These are phyloP conservation scores for Cotesia typhae DNA, from an alignment of 1,140 invertebrate genomes.

Conservation along the genomic window DNA sequence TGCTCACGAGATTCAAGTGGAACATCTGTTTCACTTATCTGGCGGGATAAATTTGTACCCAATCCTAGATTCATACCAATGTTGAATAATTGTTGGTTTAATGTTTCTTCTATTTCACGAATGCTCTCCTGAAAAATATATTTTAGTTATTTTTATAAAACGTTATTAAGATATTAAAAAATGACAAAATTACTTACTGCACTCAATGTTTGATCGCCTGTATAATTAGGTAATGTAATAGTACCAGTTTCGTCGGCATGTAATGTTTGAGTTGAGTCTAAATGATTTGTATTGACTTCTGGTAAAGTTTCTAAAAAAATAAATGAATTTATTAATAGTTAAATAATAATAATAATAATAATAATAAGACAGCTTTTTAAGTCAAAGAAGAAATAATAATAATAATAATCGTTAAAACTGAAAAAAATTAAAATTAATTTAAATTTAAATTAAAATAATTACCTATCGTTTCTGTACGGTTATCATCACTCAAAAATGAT, in stretches of 20 bases:
- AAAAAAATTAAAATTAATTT: constrained; percentile 10
- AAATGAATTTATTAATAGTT: neutral
- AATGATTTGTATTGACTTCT: constrained; percentile 42
- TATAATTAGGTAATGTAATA: constrained; percentile 56
- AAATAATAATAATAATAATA: too few relatives aligned
- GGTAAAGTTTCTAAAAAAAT: constrained; percentile 47
- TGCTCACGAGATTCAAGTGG: constrained; percentile 43
- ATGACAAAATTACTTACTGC: constrained; percentile 47
- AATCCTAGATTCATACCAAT: constrained; percentile 53
- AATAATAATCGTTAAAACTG: neutral
- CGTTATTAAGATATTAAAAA: neutral
- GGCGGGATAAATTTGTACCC: constrained; percentile 41
- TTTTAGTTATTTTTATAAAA: neutral
- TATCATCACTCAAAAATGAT: constrained; percentile 41
- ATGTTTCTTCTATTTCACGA: constrained; percentile 60
- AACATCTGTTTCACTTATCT: constrained; percentile 39
- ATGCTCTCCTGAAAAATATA: constrained; percentile 57
- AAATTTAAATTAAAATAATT: constrained; percentile 9
- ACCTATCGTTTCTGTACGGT: constrained; percentile 38
- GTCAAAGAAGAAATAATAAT: too few relatives aligned
- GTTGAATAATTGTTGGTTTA: constrained; percentile 61
- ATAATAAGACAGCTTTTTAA: too few relatives aligned
- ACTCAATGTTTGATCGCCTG: constrained; percentile 54
- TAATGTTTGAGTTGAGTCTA: constrained; percentile 52
- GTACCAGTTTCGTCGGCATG: constrained; percentile 60